Conservation (phyloP, 2,797 vertebrate genomes). For the Acanthurus tractus region DNA sequence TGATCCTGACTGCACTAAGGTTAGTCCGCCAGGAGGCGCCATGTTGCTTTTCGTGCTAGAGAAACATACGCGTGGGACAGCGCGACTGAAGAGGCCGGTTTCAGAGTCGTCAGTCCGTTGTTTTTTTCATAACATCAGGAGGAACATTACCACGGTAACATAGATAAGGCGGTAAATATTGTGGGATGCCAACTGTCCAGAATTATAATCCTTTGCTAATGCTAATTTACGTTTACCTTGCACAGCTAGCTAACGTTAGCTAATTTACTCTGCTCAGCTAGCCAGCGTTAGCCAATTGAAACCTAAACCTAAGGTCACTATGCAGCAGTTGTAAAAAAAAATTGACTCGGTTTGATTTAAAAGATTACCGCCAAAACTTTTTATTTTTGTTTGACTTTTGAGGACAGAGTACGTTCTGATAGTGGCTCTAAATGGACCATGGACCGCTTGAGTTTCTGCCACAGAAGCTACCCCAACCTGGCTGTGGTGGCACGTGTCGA, state of each 20-base stretch:
- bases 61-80: neutral
- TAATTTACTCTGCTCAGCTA: neutral
- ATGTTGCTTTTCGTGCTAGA: neutral
- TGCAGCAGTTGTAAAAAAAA: too few species aligned
- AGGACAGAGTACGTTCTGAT: rapidly evolving
- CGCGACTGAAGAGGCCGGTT: rapidly evolving
- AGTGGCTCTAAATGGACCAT: slow-evolving; percentile 21
- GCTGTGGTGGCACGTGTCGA: slow-evolving; percentile 70
- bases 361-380: too few species aligned
- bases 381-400: too few species aligned
- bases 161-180: neutral
- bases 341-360: too few species aligned
- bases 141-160: neutral
- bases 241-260: too few species aligned
- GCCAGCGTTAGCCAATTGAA: slow-evolving; percentile 7
- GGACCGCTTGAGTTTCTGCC: slow-evolving; percentile 15
- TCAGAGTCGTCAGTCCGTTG: rapidly evolving
- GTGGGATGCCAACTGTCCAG: rapidly evolving
- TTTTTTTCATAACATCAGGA: rapidly evolving
- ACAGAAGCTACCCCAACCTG: slow-evolving; percentile 66
- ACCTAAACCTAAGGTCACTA: neutral
- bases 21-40: slow-evolving; percentile 34
- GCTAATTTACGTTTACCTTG: neutral
- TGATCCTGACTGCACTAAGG: neutral
- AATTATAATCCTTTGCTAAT: rapidly evolving